phyloP scores from a whole-genome alignment of 2,888 invertebrate species.

The Cephus rjabovi region DNA sequence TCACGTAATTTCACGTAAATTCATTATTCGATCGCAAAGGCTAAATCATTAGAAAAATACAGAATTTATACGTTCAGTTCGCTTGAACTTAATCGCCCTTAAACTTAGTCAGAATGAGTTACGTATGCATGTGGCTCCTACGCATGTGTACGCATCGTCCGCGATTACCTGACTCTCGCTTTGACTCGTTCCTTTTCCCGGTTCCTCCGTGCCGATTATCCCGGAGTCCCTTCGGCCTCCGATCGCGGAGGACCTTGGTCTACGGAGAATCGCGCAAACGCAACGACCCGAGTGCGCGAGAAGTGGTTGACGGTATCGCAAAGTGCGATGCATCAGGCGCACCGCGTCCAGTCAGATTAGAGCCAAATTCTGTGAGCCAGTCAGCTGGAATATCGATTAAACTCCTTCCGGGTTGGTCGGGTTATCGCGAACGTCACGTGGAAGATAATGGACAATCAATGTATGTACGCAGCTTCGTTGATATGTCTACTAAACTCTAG shows the following conservation, averaged over 20 bases:
- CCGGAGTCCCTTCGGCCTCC: too few relatives aligned
- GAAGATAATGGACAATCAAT: conserved; percentile 34
- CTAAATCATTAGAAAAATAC: conserved; percentile 64
- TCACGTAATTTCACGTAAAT: conserved; percentile 28
- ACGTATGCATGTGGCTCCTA: not conserved
- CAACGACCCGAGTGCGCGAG: too few relatives aligned
- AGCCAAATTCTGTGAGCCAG: too few relatives aligned
- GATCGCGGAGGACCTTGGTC: too few relatives aligned
- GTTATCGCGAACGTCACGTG: conserved; percentile 21
- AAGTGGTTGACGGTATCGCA: too few relatives aligned
- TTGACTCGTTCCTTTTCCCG: not conserved
- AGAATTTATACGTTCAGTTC: conserved; percentile 47
- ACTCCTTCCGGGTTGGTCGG: not conserved
- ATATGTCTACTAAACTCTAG: conserved; percentile 56
- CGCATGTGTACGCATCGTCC: not conserved
- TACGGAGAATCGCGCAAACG: too few relatives aligned
- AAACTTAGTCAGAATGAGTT: not conserved
- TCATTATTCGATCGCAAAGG: conserved; percentile 28
- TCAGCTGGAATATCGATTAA: too few relatives aligned
- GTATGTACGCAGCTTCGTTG: conserved; percentile 49
- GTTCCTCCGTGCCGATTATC: not conserved
- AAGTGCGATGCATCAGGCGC: too few relatives aligned
- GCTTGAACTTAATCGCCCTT: conserved; percentile 5
- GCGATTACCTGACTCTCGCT: not conserved
- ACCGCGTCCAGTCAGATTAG: too few relatives aligned